phyloP scores from a whole-genome alignment of 2,797 vertebrate genomes.

The Microcaecilia unicolor region DNA sequence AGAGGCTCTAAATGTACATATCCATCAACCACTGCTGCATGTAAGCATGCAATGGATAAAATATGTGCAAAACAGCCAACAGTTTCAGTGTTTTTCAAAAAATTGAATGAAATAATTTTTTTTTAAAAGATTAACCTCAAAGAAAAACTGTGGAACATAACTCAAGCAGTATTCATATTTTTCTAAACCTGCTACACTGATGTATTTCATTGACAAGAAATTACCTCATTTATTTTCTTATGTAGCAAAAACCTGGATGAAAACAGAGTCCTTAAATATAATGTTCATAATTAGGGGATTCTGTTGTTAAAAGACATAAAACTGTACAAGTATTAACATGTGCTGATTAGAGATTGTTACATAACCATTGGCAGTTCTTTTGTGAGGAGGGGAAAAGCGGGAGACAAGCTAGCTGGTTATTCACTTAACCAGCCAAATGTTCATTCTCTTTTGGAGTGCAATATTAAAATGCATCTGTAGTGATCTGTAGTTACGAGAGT shows the following conservation, averaged over 20 bases:
- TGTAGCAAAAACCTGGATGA: constrained; percentile 23
- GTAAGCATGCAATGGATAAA: constrained; percentile 27
- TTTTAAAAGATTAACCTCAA: constrained; percentile 1
- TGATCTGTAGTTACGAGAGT: constrained; percentile 28
- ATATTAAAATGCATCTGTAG: constrained; percentile 39
- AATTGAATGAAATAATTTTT: no score
- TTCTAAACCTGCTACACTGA: constrained; percentile 27
- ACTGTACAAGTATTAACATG: constrained; percentile 51
- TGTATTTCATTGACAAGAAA: constrained; percentile 31
- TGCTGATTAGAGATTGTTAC: constrained; percentile 26
- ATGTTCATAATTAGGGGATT: constrained; percentile 9
- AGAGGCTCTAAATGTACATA: constrained; percentile 5
- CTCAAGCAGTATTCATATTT: constrained; percentile 14
- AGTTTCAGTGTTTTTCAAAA: constrained; percentile 6
- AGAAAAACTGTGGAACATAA: constrained; percentile 4
- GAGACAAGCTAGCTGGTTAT: constrained; percentile 22
- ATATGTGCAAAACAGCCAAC: constrained; percentile 25
- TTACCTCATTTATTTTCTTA: constrained; percentile 16
- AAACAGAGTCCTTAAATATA: constrained; percentile 18
- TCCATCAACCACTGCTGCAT: constrained; percentile 22
- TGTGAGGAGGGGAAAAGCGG: constrained; percentile 13
- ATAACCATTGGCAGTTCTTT: constrained; percentile 42
- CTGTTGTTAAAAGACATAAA: constrained; percentile 42
- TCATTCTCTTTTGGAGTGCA: constrained; percentile 34
- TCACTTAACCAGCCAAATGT: constrained; percentile 24